Base-by-base conservation (phyloP, 2,888 invertebrate genomes). In the Hymenopus coronatus region DNA sequence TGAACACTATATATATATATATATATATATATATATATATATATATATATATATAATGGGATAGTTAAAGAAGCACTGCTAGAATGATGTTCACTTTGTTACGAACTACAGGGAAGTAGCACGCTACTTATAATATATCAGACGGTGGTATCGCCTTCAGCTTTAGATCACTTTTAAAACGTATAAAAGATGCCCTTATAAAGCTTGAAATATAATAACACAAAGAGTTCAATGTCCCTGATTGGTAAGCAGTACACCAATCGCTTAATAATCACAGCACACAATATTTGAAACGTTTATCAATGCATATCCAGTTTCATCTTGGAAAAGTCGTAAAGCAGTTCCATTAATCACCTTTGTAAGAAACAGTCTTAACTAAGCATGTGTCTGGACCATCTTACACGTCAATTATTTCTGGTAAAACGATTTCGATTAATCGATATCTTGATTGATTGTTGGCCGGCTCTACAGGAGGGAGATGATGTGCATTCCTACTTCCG, bases 401-500 rank as follows among this genome's bases (percentile, higher is more conserved):
- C 33, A 87, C 87, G 87, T 87, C 87, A 87, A 87, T 87, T 87
- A 87, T 87, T 87, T 87, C 87, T 87, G 33, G 87, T 87, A 87
- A 87, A 87, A 87, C 87, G 82, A 87, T 87, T 87, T 82, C 87
- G 87, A 87, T 87, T 87, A 87, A 87, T 87, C 87, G 87, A 87
- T 87, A 87, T 87, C 87, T 87, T 87, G 87, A 87, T 87, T 87
- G 87, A 87, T 87, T 87, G 82, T 87, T 87, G 87, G 87, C 33
- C 82, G 33, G n/a, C 87, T 33, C 87, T 82, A 30, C 82, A 14
- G 87, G 87, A 87, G 87, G 82, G 87, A 82, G 82, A 87, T 87
- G 87, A 82, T 25, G 33, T 70, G 54, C 54, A 70, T 70, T 70
- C 25, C 6, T 20, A 70, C 54, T 70, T 70, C 25, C 20, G 54